Evolutionary conservation across 1,140 invertebrate species (phyloP), one percentile per base, ranked within the genome.

Genomic region (Temnothorax nylanderi): DNA sequence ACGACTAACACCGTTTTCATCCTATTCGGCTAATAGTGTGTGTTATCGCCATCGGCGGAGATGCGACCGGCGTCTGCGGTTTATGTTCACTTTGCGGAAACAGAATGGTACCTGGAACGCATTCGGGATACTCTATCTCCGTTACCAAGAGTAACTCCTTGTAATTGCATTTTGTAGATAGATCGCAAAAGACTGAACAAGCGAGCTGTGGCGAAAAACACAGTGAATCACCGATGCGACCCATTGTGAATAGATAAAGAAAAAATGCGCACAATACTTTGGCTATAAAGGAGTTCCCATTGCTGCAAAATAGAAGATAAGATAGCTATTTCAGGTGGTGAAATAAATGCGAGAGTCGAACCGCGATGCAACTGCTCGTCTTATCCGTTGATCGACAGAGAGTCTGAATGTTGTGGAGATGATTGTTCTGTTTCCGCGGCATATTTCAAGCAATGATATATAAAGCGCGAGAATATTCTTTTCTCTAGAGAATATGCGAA

Each of bases 211-310:
- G n/a, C 11, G 26, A 10, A 7, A 62, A 41, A 51, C 37, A 74
- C 56, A 13, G 41, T 60, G 62, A 77, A 26, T 26, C 26, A 71
- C 37, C 34, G 58, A 58, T 47, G 72, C 49, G 60, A 54, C 13
- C 34, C 47, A 47, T 41, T 80, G 58, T 26, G 74, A 64, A 51
- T 60, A 54, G 54, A 80, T 60, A 80, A 80, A 69, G 6, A 62
- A 67, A 26, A 84, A 67, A 77, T 80, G 47, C 75, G 75, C 75
- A 77, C 72, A 85, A 85, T 49, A 76, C 58, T 64, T 85, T 76
- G 72, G 75, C 72, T 80, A 80, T 85, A 85, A 77, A 85, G 13
- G 21, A 80, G 44, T 62, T 32, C 58, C 56, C 41, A 74, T 32
- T n/a, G 37, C 18, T 49, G 51, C 41, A 60, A 62, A 84, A 49